Percentiles rank a stretch among this genome's conserved stretches.
These are phyloP conservation scores for Pipistrellus pygmaeus DNA, from an alignment of 2,797 vertebrate species.

Conservation along the genomic window DNA sequence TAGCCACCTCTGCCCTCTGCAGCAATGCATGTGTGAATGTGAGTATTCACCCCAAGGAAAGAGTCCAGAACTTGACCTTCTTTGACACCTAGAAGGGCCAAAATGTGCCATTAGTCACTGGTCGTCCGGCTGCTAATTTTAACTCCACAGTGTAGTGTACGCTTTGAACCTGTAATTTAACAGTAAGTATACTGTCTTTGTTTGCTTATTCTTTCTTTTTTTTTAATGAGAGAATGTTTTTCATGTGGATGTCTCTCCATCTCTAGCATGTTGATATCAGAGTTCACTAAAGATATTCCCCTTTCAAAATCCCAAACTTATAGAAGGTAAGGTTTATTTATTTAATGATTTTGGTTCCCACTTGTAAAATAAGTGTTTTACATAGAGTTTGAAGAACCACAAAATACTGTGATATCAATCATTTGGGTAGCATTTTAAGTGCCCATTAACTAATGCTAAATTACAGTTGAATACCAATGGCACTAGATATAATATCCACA, in stretches of 20 bases:
- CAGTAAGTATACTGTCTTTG: slow-evolving; percentile 89
- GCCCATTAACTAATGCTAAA: slow-evolving; percentile 88
- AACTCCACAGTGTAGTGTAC: slow-evolving; percentile 87
- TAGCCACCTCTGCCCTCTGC: slow-evolving; percentile 38
- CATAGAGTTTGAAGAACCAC: slow-evolving; percentile 85
- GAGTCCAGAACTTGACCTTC: slow-evolving; percentile 57
- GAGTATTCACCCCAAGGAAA: slow-evolving; percentile 76
- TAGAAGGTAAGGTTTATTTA: slow-evolving; percentile 89
- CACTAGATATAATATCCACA: slow-evolving; percentile 83
- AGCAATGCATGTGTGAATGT: slow-evolving; percentile 77
- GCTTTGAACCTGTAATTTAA: slow-evolving; percentile 89
- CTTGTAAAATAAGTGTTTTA: slow-evolving; percentile 86
- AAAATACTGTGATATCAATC: slow-evolving; percentile 83
- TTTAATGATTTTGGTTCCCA: slow-evolving; percentile 87
- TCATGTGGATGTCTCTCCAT: slow-evolving; percentile 78
- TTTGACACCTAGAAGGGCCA: slow-evolving; percentile 72
- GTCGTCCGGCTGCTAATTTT: slow-evolving; percentile 87
- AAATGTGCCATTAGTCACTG: slow-evolving; percentile 81
- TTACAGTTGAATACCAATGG: slow-evolving; percentile 86
- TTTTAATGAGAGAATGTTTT: slow-evolving; percentile 72
- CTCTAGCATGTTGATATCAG: slow-evolving; percentile 81
- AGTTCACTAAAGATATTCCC: slow-evolving; percentile 86
- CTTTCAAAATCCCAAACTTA: slow-evolving; percentile 86
- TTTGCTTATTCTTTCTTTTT: slow-evolving; percentile 79
- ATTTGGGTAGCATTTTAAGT: slow-evolving; percentile 88